Evolutionary conservation across 2,888 invertebrate genomes (phyloP), one percentile per base, ranked within the genome.

Genomic region (Lycophotia porphyrea): DNA sequence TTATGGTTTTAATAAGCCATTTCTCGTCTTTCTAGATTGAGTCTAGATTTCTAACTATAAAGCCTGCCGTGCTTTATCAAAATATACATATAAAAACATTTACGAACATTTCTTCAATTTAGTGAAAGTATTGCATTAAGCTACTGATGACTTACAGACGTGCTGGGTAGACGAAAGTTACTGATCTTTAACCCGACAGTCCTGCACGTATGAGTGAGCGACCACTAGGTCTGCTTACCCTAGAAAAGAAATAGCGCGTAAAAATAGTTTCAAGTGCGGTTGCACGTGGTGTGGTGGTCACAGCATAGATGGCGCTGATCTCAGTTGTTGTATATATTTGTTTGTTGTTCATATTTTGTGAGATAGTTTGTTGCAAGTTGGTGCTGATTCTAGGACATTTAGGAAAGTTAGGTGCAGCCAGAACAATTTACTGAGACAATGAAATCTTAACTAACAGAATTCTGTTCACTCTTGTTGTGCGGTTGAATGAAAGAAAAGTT

Each of bases 181-280:
- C 7, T 71, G 79, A 79, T 72, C 79, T 82, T 72, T 75, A 75
- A 82, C 82, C 82, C 8, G 44, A 9, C 79, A 79, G 27, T 49
- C 8, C 44, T 47, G 34, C 58, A 67, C 58, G 71, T 68, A 11
- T 13, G 52, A n/a, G 39, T 58, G 1, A 68, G 47, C 3, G 71
- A 39, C 74, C 52, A 60, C 52, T 61, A 63, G 15, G 21, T 74
- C 80, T 70, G 61, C 75, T 68, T 49, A 79, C 65, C 44, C 39
- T 52, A 60, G 24, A 79, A 83, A 75, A 1, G 15, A 75, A 83
- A 66, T 31, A 66, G 82, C 4, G 63, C 71, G 58, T 70, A 49
- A 72, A 66, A 47, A 60, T 71, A 69, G 61, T 71, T 47, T 4
- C 21, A 39, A 71, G 47, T 74, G 15, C 44, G 7, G 27, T 21